These are phyloP conservation scores for Tringa solitaria DNA, from an alignment of 2,113 vertebrate species.

Conservation along the genomic window DNA sequence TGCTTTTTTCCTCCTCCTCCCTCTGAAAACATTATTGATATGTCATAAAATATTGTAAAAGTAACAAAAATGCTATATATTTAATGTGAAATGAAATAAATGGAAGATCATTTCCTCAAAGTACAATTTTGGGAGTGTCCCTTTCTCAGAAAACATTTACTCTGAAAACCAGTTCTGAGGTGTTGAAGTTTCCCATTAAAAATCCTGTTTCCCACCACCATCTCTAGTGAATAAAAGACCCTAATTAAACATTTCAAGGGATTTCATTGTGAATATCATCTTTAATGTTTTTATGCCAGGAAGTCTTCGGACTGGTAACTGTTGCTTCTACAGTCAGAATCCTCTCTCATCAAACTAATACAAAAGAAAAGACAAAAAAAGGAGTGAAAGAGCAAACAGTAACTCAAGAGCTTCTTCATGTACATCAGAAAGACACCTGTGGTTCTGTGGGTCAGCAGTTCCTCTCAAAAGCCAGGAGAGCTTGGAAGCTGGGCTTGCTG, in stretches of 20 bases:
- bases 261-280: not conserved
- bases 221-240: not conserved
- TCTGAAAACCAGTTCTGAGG: not conserved
- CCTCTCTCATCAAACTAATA: not conserved
- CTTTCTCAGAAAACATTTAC: not conserved
- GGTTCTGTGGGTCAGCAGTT: not conserved
- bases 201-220: not conserved
- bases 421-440: not conserved
- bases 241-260: not conserved
- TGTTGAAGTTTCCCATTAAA: not conserved
- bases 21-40: not conserved
- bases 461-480: not conserved
- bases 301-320: not conserved
- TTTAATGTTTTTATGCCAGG: not conserved
- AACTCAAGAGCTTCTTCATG: not conserved
- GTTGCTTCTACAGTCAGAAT: not conserved
- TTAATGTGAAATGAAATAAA: not conserved
- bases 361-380: not conserved
- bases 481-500: not conserved
- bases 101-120: not conserved
- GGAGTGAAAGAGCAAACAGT: not conserved
- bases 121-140: not conserved
- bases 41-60: not conserved
- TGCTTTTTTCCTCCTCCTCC: not conserved
- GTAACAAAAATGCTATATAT: not conserved